These are phyloP conservation scores for Bhutanitis thaidina DNA, from an alignment of 2,888 invertebrate genomes.

Conservation along the genomic window DNA sequence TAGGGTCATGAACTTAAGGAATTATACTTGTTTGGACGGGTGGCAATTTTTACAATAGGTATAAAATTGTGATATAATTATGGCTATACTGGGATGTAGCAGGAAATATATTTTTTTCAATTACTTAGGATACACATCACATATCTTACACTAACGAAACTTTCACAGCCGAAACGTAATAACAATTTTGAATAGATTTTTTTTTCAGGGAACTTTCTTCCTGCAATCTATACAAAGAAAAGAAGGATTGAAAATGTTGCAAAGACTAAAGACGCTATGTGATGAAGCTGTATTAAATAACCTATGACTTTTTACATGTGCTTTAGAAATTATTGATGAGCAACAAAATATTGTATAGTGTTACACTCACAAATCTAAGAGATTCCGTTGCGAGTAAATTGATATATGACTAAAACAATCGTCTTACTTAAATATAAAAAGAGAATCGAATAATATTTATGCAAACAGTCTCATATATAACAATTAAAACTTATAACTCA, in stretches of 20 bases:
- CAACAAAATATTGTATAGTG: background rate
- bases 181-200: constrained; percentile 45
- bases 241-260: constrained; percentile 25
- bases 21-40: constrained; percentile 52
- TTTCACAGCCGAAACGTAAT: constrained; percentile 71
- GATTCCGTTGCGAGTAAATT: background rate
- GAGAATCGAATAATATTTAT: constrained; percentile 6
- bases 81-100: constrained; percentile 38
- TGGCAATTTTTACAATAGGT: constrained; percentile 37
- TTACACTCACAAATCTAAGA: background rate
- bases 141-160: constrained; percentile 54
- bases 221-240: constrained; percentile 25
- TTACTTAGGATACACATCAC: constrained; percentile 21
- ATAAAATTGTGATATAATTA: constrained; percentile 35
- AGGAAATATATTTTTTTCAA: constrained; percentile 19
- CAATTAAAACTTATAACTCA: constrained; percentile 11
- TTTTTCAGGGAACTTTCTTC: background rate
- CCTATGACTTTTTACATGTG: constrained; percentile 21
- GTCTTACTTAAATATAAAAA: background rate
- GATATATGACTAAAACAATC: background rate
- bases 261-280: background rate
- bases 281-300: constrained; percentile 14
- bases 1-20: constrained; percentile 16
- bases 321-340: background rate
- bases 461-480: constrained; percentile 23